Evolutionary conservation across 2,888 invertebrate species (phyloP).

Genomic region (Cataglyphis livida): DNA sequence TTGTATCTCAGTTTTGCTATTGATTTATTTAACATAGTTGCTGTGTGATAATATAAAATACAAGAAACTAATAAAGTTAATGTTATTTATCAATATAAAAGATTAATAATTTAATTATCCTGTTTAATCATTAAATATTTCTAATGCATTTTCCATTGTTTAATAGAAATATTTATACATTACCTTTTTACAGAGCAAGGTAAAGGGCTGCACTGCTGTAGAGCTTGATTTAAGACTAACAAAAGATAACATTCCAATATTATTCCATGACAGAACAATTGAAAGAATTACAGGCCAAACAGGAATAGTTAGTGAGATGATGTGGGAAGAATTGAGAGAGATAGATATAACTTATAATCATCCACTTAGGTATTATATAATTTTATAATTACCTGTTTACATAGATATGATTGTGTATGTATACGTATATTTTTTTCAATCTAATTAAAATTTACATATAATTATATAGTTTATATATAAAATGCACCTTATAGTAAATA

Average conservation of each 20-base stretch:
- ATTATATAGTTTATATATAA: conserved; percentile 17
- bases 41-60: neutral
- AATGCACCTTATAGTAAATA: neutral
- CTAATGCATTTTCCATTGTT: neutral
- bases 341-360: conserved; percentile 90
- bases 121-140: neutral
- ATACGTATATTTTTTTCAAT: conserved; percentile 44
- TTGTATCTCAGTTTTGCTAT: conserved; percentile 5
- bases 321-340: conserved; percentile 88
- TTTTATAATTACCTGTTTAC: neutral
- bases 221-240: conserved; percentile 93
- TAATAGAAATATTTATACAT: neutral
- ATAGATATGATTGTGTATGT: conserved; percentile 84
- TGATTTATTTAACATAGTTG: conserved; percentile 14
- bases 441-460: conserved; percentile 12
- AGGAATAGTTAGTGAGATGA: conserved; percentile 87
- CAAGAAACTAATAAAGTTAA: neutral
- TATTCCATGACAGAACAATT: conserved; percentile 92
- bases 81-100: conserved; percentile 47
- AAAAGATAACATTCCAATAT: conserved; percentile 90
- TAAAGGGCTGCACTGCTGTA: conserved; percentile 90
- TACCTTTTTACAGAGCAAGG: conserved; percentile 88
- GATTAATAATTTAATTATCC: conserved; percentile 23
- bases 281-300: conserved; percentile 89
- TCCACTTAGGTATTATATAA: conserved; percentile 88